Evolutionary conservation across 2,888 invertebrate genomes (phyloP).

Genomic region (Eupeodes luniger): DNA sequence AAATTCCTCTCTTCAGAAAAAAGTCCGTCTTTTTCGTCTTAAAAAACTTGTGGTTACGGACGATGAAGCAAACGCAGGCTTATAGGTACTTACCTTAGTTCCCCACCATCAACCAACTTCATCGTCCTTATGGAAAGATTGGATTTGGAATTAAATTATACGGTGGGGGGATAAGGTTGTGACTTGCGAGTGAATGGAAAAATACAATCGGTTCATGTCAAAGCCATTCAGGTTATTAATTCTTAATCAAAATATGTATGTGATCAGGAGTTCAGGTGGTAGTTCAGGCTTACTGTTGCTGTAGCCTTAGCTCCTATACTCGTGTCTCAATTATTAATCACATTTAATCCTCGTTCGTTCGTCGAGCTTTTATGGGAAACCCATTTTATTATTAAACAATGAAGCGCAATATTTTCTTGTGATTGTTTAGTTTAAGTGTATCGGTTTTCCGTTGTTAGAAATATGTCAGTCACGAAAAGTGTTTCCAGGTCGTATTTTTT

Average conservation of each 20-base stretch:
- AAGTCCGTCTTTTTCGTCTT: too few relatives aligned
- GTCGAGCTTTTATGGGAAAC: not conserved
- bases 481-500: not conserved
- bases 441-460: conserved; percentile 27
- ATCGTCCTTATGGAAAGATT: not conserved
- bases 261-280: not conserved
- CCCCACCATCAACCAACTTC: not conserved
- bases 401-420: conserved; percentile 23
- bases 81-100: not conserved
- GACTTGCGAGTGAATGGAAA: not conserved
- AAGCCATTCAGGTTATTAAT: conserved; percentile 57
- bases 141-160: conserved; percentile 23
- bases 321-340: conserved; percentile 45
- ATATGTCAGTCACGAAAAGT: conserved; percentile 47
- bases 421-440: conserved; percentile 30
- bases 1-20: not conserved
- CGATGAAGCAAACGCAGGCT: not conserved
- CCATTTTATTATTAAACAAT: conserved; percentile 24
- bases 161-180: not conserved
- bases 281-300: too few relatives aligned
- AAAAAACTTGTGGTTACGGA: not conserved
- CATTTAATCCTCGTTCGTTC: conserved; percentile 30
- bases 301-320: not conserved
- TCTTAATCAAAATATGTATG: conserved; percentile 60
- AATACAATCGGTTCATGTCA: conserved; percentile 46